Evolutionary conservation across 1,140 invertebrate species (phyloP), one percentile per base, ranked within the genome.

Genomic region (Euschistus heros): DNA sequence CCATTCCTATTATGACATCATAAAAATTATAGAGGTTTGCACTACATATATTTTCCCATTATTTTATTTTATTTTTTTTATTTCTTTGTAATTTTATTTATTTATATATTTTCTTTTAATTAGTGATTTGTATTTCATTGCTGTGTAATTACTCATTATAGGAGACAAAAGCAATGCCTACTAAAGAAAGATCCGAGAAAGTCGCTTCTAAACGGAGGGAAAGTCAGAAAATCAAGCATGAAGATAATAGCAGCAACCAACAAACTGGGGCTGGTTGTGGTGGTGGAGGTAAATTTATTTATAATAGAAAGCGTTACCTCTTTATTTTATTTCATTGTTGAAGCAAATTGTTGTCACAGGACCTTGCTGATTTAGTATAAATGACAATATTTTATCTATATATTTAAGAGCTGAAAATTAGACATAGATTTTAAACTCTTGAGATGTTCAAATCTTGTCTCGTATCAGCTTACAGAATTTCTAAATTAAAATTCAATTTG

Each of bases 1-100:
- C 66, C 83, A 82, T 66, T 77, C 82, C 30, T 74, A 82, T 62
- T 65, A 76, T 22, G 86, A 88, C 71, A 80, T 89, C 17, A 78
- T 83, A 15, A 76, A 85, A 63, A 72, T 85, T 44, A 61, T 61
- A 6, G 27, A 61, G 59, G 59, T 61, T 57, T 26, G 24, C 3
- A 54, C 18, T 57, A 2, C 18, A 0, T 24, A 24, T 15, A 26
- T 6, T 22, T 20, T 6, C 20, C 20, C 20, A 55, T 55, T 24
- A 18, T 4, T 5, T 6, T 55, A 2, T 55, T 14, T 18, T 3
- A 4, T 55, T 55, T 24, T 55, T 2, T 55, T 18, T 14, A 55
- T 24, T 55, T 47, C 4, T 47, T 20, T 6, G 3, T 47, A 47
- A 47, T 3, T 18, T 47, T 15, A 47, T 47, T 47, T 18, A n/a